Evolutionary conservation across 2,797 vertebrate genomes (phyloP).

Genomic region (Mareca penelope): DNA sequence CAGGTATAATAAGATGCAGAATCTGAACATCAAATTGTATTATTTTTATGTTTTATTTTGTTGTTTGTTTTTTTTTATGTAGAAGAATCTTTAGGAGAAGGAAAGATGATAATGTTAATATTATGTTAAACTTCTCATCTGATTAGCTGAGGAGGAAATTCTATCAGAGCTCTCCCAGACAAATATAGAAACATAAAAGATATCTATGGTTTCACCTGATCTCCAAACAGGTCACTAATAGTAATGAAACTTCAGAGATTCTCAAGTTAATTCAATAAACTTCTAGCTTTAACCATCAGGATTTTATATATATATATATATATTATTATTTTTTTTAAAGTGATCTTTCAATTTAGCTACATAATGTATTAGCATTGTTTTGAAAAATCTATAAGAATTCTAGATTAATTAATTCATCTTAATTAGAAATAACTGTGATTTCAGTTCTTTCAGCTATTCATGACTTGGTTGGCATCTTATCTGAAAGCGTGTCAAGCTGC

Average conservation of each 20-base stretch:
- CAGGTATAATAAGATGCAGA: not conserved
- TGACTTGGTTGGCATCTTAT: conserved; percentile 31
- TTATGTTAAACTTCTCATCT: conserved; percentile 40
- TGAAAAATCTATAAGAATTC: conserved; percentile 44
- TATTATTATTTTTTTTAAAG: not conserved
- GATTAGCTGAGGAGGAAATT: conserved; percentile 68
- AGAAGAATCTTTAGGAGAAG: conserved; percentile 5
- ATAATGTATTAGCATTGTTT: conserved; percentile 50
- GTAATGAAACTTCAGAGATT: conserved; percentile 68
- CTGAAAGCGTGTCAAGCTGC: conserved; percentile 16
- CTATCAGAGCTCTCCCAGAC: conserved; percentile 54
- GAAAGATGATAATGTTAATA: conserved; percentile 11
- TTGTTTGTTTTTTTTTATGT: not conserved
- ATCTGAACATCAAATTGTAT: not conserved
- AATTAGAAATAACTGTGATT: conserved; percentile 44
- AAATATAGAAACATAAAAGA: conserved; percentile 60
- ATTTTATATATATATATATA: not conserved
- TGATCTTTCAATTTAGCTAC: conserved; percentile 56
- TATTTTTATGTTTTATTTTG: not conserved
- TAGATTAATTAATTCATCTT: conserved; percentile 4
- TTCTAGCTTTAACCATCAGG: conserved; percentile 52
- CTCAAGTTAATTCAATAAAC: conserved; percentile 62
- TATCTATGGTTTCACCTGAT: conserved; percentile 60
- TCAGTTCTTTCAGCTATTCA: conserved; percentile 49
- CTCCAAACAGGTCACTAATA: conserved; percentile 65